Evolutionary conservation across 2,888 invertebrate genomes (phyloP).

Genomic region (Sphaeridia pumilis): DNA sequence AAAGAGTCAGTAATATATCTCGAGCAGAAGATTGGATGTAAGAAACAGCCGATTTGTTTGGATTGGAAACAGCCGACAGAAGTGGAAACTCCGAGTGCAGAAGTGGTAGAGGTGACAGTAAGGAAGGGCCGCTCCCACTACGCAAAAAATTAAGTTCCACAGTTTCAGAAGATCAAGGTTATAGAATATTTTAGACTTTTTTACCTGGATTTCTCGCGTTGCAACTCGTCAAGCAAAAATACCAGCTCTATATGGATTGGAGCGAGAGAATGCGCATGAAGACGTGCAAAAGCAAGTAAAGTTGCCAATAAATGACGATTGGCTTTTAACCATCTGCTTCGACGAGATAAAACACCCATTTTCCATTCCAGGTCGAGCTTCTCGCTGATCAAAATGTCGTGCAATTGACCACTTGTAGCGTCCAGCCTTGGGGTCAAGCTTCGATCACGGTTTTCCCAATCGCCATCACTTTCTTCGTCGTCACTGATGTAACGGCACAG

Average conservation of each 20-base stretch:
- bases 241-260: constrained; percentile 94
- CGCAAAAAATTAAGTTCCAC: too few species aligned
- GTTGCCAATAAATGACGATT: constrained; percentile 92
- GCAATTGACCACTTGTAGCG: constrained; percentile 44
- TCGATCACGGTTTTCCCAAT: constrained; percentile 31
- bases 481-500: constrained; percentile 66
- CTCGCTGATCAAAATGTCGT: constrained; percentile 83
- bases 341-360: constrained; percentile 72
- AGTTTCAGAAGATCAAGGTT: too few species aligned
- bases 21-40: constrained; percentile 35
- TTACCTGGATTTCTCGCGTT: constrained; percentile 62
- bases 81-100: constrained; percentile 84
- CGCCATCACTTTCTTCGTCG: constrained; percentile 30
- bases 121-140: constrained; percentile 36
- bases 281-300: constrained; percentile 84
- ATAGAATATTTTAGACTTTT: not conserved
- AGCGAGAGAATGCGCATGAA: constrained; percentile 88
- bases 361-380: constrained; percentile 94
- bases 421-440: constrained; percentile 34
- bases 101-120: constrained; percentile 86
- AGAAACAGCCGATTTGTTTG: constrained; percentile 92
- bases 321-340: constrained; percentile 74
- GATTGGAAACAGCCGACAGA: constrained; percentile 88
- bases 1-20: constrained; percentile 33
- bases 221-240: constrained; percentile 79